phyloP scores from a whole-genome alignment of 2,888 invertebrate species.

The Metellina segmentata region DNA sequence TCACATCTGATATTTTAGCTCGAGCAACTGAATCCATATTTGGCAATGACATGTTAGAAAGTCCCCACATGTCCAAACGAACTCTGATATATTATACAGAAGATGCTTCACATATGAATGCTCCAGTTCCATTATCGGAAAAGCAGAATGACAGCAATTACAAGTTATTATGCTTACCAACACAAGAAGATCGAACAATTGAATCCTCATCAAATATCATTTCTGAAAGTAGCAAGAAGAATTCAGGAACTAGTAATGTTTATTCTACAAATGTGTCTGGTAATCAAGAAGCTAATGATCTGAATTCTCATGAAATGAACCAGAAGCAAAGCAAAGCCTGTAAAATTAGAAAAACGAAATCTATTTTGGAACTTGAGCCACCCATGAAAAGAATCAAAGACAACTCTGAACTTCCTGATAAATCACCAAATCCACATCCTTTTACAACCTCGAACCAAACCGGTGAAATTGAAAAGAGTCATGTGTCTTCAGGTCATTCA shows the following conservation, averaged over 20 bases:
- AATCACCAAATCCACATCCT: slow-evolving; percentile 23
- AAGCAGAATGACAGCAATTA: slow-evolving; percentile 40
- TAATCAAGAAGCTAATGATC: slow-evolving; percentile 22
- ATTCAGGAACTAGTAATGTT: not conserved
- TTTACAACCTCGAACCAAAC: slow-evolving; percentile 27
- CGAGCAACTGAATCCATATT: slow-evolving; percentile 82
- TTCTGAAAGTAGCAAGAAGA: slow-evolving; percentile 21
- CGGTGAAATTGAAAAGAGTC: slow-evolving; percentile 24
- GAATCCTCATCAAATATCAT: slow-evolving; percentile 24
- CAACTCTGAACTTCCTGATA: slow-evolving; percentile 8
- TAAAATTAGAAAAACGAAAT: slow-evolving; percentile 55
- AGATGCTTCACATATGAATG: slow-evolving; percentile 42
- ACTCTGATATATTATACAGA: slow-evolving; percentile 36
- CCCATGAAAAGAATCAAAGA: slow-evolving; percentile 69
- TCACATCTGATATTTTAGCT: slow-evolving; percentile 80
- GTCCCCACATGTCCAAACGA: slow-evolving; percentile 42
- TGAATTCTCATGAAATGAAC: slow-evolving; percentile 23
- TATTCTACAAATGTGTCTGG: slow-evolving; percentile 10
- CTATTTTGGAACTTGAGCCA: slow-evolving; percentile 46
- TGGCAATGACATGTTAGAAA: slow-evolving; percentile 63
- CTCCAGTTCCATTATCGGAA: slow-evolving; percentile 29
- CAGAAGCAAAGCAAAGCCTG: slow-evolving; percentile 47
- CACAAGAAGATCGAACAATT: slow-evolving; percentile 3
- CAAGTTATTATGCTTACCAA: slow-evolving; percentile 30
- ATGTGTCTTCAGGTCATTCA: slow-evolving; percentile 1